Evolutionary conservation across 2,113 vertebrate genomes (phyloP).

Genomic region (Herpetotheres cachinnans): DNA sequence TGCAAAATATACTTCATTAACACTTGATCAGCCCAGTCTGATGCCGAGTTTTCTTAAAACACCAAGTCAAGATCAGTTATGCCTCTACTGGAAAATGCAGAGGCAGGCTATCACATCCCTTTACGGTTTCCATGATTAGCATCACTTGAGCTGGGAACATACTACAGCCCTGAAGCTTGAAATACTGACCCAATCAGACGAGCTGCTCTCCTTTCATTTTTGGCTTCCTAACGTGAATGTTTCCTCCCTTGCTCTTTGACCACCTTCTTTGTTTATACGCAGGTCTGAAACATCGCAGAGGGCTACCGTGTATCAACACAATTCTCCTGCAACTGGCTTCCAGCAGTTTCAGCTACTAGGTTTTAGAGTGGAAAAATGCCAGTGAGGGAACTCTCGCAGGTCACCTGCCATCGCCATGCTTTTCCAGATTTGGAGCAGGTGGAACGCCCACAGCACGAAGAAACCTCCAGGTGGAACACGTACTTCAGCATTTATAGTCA

Average conservation of each 20-base stretch:
- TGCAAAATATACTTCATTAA: neutral
- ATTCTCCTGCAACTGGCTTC: neutral
- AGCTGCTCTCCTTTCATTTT: neutral
- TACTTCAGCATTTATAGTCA: neutral
- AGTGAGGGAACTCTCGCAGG: neutral
- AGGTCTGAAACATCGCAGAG: neutral
- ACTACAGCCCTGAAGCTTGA: neutral
- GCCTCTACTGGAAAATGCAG: neutral
- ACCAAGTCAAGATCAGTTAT: neutral
- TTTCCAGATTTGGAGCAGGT: neutral
- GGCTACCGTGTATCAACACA: rapidly evolving
- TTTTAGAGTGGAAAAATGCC: neutral
- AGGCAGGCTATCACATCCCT: neutral
- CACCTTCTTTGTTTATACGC: neutral
- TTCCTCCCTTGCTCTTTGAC: neutral
- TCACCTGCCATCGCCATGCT: neutral
- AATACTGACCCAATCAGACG: neutral
- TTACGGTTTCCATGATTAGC: neutral
- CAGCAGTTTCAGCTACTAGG: neutral
- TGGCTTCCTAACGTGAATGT: neutral
- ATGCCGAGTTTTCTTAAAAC: neutral
- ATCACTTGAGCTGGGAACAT: neutral
- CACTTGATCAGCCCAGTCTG: neutral
- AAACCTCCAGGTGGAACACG: neutral
- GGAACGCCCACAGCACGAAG: neutral